Percentiles rank a stretch among this genome's conserved stretches.
Conservation (phyloP, 2,113 vertebrate genomes). For the Pelusios castaneus region DNA sequence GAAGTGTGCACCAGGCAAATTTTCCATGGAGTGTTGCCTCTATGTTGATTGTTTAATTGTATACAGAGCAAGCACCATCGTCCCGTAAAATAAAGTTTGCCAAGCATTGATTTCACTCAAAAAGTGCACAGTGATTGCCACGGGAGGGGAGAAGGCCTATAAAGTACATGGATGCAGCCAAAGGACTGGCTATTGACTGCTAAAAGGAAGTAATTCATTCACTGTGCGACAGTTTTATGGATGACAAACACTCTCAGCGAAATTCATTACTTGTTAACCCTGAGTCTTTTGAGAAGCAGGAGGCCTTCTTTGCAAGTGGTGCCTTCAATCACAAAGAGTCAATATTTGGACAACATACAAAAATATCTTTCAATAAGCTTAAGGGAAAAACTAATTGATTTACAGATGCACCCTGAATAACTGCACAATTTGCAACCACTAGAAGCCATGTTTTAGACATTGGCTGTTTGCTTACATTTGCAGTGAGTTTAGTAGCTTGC, state of each 20-base stretch:
- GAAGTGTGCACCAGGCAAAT: neutral
- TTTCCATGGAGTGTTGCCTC: neutral
- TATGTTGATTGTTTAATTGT: neutral
- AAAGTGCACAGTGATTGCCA: neutral
- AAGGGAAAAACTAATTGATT: neutral
- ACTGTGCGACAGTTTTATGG: neutral
- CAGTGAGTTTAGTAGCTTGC: neutral
- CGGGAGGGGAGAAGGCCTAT: neutral
- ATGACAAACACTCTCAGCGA: neutral
- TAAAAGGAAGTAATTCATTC: neutral
- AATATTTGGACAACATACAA: neutral
- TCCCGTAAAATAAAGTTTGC: neutral
- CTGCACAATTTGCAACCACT: neutral
- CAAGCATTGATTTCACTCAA: neutral
- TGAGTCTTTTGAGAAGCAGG: neutral
- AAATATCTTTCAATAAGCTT: neutral
- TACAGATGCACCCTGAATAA: neutral
- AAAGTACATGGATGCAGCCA: neutral
- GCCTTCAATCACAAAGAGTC: neutral
- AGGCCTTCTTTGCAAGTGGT: neutral
- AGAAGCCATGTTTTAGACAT: neutral
- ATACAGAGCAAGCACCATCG: neutral
- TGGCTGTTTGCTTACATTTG: neutral
- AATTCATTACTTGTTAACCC: constrained; percentile 1
- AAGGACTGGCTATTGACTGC: neutral